Percentiles rank a stretch among this genome's conserved stretches.
Conservation (phyloP, 2,113 vertebrate genomes). For the Ariopsis seemanni region DNA sequence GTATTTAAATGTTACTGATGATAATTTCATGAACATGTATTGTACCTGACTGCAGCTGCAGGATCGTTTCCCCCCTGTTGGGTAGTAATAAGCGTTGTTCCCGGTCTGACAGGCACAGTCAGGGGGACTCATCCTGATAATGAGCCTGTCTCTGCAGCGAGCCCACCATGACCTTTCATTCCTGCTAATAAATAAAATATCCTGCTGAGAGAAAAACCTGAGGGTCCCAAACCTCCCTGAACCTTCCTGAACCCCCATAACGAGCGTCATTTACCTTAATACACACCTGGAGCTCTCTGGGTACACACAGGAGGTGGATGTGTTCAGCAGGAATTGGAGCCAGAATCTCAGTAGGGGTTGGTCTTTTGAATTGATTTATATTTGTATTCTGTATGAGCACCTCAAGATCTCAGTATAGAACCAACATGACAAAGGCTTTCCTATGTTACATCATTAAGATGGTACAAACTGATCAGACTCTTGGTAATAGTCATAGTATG, state of each 20-base stretch:
- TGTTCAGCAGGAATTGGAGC: conserved; percentile 19
- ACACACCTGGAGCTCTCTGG: conserved; percentile 25
- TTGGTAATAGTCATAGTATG: conserved; percentile 27
- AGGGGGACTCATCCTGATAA: conserved; percentile 48
- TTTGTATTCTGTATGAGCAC: not conserved
- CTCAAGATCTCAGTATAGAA: not conserved
- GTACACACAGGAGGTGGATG: conserved; percentile 28
- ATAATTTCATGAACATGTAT: not conserved
- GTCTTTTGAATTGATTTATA: not conserved
- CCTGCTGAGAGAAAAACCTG: conserved; percentile 39
- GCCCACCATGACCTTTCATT: conserved; percentile 54
- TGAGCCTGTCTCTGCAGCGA: conserved; percentile 49
- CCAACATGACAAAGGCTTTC: not conserved
- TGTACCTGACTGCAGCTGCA: conserved; percentile 20
- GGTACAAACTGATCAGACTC: not conserved
- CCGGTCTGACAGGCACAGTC: conserved; percentile 13
- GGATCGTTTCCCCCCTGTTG: conserved; percentile 24
- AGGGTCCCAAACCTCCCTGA: conserved; percentile 26
- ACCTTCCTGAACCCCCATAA: conserved; percentile 33
- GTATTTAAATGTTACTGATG: not conserved
- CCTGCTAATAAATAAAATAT: conserved; percentile 50
- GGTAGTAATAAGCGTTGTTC: conserved; percentile 48
- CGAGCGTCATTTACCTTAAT: conserved; percentile 42
- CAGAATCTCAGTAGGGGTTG: conserved; percentile 7
- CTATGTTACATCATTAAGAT: conserved; percentile 6